A percentile compares a stretch with the other conserved stretches of the same genome.
phyloP scores from a whole-genome alignment of 2,797 vertebrate species.

The Sebastes jordani region DNA sequence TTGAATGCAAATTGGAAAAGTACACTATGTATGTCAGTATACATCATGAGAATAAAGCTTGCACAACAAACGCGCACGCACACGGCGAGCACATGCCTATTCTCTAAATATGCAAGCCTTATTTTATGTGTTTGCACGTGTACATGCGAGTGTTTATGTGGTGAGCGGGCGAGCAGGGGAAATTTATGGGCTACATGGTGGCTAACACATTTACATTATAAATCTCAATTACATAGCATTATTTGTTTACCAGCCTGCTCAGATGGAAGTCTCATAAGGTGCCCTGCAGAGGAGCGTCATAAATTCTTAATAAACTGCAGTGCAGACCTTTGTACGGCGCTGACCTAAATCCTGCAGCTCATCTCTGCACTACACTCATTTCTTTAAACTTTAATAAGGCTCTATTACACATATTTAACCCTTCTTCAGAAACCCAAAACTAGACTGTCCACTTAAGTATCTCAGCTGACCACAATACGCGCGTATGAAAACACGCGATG shows the following conservation, averaged over 20 bases:
- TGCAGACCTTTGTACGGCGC: constrained; percentile 82
- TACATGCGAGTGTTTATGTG: constrained; percentile 38
- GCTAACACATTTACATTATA: constrained; percentile 79
- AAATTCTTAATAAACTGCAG: constrained; percentile 88
- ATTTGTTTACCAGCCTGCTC: constrained; percentile 77
- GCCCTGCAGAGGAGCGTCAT: constrained; percentile 76
- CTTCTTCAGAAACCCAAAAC: constrained; percentile 47
- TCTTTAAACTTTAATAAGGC: constrained; percentile 78
- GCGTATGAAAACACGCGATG: not conserved
- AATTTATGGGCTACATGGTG: constrained; percentile 71
- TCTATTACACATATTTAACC: constrained; percentile 77
- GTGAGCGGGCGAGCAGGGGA: constrained; percentile 29
- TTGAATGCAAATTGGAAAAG: constrained; percentile 84
- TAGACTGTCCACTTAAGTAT: constrained; percentile 34
- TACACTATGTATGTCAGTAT: constrained; percentile 74
- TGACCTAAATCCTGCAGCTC: constrained; percentile 82
- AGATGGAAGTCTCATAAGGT: constrained; percentile 72
- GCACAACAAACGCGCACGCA: constrained; percentile 27
- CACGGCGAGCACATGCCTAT: constrained; percentile 18
- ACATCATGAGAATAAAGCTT: constrained; percentile 76
- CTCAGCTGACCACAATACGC: constrained; percentile 34
- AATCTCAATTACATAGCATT: constrained; percentile 82
- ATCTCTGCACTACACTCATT: constrained; percentile 70
- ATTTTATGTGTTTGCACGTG: constrained; percentile 50
- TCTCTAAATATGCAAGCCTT: constrained; percentile 64